These are phyloP conservation scores for Malacoraja senta DNA, from an alignment of 2,797 vertebrate genomes.

Conservation along the genomic window DNA sequence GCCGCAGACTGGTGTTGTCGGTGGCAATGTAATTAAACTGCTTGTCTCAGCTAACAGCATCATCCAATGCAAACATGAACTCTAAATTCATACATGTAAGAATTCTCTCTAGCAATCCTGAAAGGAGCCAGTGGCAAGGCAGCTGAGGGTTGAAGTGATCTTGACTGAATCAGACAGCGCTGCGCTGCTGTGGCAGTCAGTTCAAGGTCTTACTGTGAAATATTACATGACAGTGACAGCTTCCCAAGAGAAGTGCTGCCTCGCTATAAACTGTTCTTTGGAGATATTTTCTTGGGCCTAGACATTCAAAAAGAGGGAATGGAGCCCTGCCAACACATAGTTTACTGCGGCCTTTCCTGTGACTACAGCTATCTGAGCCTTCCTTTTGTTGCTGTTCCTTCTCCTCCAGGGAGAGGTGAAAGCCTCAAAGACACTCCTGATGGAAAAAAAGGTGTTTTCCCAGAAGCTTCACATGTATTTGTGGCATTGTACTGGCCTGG, in stretches of 20 bases:
- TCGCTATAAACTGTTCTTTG: not conserved
- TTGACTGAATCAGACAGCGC: not conserved
- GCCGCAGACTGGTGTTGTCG: not conserved
- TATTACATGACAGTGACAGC: not conserved
- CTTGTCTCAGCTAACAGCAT: not conserved
- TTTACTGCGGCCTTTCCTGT: not conserved
- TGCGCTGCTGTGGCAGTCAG: not conserved
- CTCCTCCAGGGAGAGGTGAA: not conserved
- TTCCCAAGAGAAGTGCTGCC: not conserved
- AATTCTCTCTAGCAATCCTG: not conserved
- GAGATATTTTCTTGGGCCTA: not conserved
- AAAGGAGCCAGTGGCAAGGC: not conserved
- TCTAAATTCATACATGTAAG: not conserved
- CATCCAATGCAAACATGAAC: not conserved
- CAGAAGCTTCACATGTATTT: not conserved
- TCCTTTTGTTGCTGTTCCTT: not conserved
- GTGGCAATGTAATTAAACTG: not conserved
- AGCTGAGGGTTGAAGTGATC: not conserved
- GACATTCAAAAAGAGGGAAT: not conserved
- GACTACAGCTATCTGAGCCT: not conserved
- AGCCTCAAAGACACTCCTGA: not conserved
- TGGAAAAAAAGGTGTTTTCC: not conserved
- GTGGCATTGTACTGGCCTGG: not conserved
- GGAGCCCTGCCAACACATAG: not conserved
- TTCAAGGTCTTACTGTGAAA: not conserved